These are phyloP conservation scores for Apaloderma vittatum DNA, from an alignment of 2,113 vertebrate genomes.

Conservation along the genomic window DNA sequence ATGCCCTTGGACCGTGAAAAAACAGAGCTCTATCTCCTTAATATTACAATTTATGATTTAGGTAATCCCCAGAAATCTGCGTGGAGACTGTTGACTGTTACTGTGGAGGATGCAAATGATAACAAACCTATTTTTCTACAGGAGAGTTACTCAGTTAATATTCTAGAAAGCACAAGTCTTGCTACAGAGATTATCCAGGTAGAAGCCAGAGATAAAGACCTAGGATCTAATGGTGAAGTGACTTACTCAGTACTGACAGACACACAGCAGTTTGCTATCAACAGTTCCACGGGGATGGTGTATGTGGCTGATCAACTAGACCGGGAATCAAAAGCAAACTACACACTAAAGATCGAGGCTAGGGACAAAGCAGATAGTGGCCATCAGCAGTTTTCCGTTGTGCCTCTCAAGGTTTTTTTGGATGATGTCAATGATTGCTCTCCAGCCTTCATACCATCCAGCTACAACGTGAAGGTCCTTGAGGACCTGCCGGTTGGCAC, in stretches of 20 bases:
- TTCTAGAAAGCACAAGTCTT: conserved; percentile 92
- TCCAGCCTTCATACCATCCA: conserved; percentile 91
- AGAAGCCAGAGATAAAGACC: conserved; percentile 93
- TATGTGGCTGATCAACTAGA: conserved; percentile 93
- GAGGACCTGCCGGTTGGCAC: conserved; percentile 95
- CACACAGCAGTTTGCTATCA: conserved; percentile 91
- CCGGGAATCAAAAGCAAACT: conserved; percentile 87
- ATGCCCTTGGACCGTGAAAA: conserved; percentile 94
- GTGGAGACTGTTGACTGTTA: conserved; percentile 90
- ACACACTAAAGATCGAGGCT: conserved; percentile 93
- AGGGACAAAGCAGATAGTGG: conserved; percentile 89
- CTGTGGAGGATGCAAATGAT: conserved; percentile 93
- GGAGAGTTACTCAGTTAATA: conserved; percentile 86
- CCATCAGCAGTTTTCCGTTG: conserved; percentile 86
- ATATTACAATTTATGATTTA: conserved; percentile 94
- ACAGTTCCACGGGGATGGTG: conserved; percentile 90
- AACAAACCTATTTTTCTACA: conserved; percentile 92
- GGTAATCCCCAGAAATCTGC: conserved; percentile 91
- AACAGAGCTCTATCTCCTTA: conserved; percentile 91
- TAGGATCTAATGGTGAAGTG: conserved; percentile 90
- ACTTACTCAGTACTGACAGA: conserved; percentile 91
- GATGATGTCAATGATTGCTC: conserved; percentile 97
- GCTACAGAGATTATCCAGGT: conserved; percentile 94
- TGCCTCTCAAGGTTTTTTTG: conserved; percentile 87
- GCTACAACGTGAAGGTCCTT: conserved; percentile 89